Evolutionary conservation across 2,113 vertebrate species (phyloP), one percentile per base, ranked within the genome.

Genomic region (Dipodomys spectabilis): DNA sequence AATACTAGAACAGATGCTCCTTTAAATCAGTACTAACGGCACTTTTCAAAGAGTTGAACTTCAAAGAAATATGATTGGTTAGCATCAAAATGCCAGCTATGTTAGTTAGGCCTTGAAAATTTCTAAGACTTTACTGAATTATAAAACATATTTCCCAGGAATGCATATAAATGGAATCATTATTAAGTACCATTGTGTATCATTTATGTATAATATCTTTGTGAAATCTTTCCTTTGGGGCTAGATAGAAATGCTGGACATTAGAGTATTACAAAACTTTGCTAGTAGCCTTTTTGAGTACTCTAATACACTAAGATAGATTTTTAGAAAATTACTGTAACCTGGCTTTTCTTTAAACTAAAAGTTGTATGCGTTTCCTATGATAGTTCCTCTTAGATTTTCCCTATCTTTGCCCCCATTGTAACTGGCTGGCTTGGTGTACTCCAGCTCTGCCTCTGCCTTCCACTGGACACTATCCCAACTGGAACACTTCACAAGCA

Each of bases 41-140:
- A 92, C 75, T 92, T 64, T 90, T 79, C 85, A 85, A 89, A 90
- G 65, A 39, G 12, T 88, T 90, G 53, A 90, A 73, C 62, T 93
- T 93, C 92, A 92, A 84, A 92, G 68, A 84, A 60, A 32, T 49
- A 27, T 93, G 39, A 28, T 73, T 28, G 30, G 28, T 79, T 35
- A 20, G 22, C 11, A 39, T 86, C 93, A 86, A 57, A n/a, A 86
- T 78, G 57, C 39, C 60, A 89, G 20, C 77, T 93, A n/a, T 90
- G 57, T 84, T 92, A 72, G 15, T 94, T 81, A 93, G 68, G 20
- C 16, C n/a, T 93, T 86, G 83, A 65, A 69, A 90, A 57, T 30
- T 18, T 69, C 4, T 53, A 73, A 60, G 60, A 65, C 6, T 27
- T 62, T 39, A 65, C 81, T 35, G 15, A 86, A 65, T 71, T 62